These are phyloP conservation scores for Pomacea canaliculata DNA, from an alignment of 2,888 invertebrate genomes.

Conservation along the genomic window DNA sequence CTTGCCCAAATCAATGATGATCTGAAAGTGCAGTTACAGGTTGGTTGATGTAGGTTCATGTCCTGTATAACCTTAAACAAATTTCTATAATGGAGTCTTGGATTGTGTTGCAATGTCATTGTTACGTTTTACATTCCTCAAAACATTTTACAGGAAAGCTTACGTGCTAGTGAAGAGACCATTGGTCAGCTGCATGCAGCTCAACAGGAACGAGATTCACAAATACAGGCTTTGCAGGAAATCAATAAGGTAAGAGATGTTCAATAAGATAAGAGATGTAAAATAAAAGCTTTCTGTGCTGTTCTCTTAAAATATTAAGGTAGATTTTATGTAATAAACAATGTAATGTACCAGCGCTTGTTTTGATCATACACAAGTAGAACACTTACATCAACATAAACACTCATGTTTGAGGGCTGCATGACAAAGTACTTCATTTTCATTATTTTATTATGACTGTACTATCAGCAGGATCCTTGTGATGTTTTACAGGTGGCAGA, in stretches of 20 bases:
- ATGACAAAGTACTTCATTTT: too few relatives aligned
- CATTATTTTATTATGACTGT: too few relatives aligned
- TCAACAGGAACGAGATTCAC: conserved; percentile 60
- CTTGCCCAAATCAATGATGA: conserved; percentile 53
- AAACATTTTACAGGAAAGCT: conserved; percentile 49
- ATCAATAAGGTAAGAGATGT: conserved; percentile 53
- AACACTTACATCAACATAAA: too few relatives aligned
- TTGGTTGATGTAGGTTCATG: conserved; percentile 22
- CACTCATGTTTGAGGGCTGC: too few relatives aligned
- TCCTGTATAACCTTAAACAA: background rate
- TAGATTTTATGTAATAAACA: background rate
- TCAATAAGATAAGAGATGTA: conserved; percentile 53
- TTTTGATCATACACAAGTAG: background rate
- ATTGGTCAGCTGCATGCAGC: conserved; percentile 57
- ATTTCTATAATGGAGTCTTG: background rate
- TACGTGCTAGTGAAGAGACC: conserved; percentile 50
- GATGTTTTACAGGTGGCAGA: conserved; percentile 65
- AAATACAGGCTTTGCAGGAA: conserved; percentile 62
- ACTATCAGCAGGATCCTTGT: too few relatives aligned
- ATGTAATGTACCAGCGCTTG: background rate
- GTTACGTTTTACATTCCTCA: background rate
- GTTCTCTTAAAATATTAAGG: background rate
- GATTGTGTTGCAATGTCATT: background rate
- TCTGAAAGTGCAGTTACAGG: conserved; percentile 55
- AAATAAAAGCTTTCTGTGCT: background rate